A percentile compares a stretch with the other conserved stretches of the same genome.
Conservation (phyloP, 2,113 vertebrate species). For the Melanostigma gelatinosum region DNA sequence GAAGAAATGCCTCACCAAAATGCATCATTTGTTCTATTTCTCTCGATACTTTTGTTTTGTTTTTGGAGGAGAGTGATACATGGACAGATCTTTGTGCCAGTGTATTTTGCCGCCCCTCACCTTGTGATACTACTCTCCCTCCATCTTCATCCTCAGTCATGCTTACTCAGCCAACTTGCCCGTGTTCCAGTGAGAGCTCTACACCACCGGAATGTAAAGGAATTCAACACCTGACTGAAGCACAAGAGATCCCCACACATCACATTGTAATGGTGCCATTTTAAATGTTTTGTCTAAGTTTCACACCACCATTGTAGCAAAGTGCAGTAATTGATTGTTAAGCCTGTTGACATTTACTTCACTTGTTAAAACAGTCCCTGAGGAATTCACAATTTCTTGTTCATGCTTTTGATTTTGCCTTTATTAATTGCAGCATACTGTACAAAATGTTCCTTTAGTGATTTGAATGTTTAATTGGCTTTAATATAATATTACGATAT, state of each 20-base stretch:
- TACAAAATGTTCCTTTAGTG: background rate
- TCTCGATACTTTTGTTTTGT: background rate
- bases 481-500: background rate
- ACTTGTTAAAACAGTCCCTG: background rate
- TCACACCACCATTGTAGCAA: background rate
- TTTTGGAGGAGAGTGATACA: background rate
- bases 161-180: slow-evolving; percentile 26
- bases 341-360: background rate
- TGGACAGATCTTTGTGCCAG: background rate
- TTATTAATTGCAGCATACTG: background rate
- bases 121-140: slow-evolving; percentile 20
- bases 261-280: background rate
- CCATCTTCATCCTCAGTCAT: slow-evolving; percentile 49
- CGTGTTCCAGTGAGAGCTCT: slow-evolving; percentile 26
- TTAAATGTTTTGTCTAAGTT: background rate
- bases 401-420: slow-evolving; percentile 8
- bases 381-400: slow-evolving; percentile 9
- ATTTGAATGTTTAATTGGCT: background rate
- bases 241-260: background rate
- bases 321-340: slow-evolving; percentile 16
- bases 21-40: background rate
- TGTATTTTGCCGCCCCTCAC: slow-evolving; percentile 1
- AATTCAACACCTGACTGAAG: slow-evolving; percentile 4
- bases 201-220: slow-evolving; percentile 3
- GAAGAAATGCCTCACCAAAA: background rate